A percentile compares a stretch with the other conserved stretches of the same genome.
phyloP scores from a whole-genome alignment of 2,113 vertebrate genomes.

The Gracilinanus agilis region DNA sequence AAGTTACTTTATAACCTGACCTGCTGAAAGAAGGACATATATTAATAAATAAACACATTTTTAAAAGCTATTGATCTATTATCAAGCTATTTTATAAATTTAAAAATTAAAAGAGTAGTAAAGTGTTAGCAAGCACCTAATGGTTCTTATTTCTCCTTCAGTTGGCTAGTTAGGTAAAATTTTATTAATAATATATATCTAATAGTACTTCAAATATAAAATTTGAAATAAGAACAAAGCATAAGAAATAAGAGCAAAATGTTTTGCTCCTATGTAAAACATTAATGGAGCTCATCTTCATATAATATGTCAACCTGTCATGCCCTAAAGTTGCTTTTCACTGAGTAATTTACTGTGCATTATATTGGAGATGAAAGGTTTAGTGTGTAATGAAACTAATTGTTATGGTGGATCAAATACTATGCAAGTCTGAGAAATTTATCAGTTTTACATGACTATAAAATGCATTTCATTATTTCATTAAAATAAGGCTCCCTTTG shows the following conservation, averaged over 20 bases:
- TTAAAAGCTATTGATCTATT: background rate
- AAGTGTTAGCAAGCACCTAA: background rate
- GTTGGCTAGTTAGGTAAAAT: background rate
- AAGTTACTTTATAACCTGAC: background rate
- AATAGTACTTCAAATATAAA: background rate
- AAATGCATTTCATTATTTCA: slow-evolving; percentile 65
- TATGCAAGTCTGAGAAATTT: slow-evolving; percentile 46
- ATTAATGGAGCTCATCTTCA: slow-evolving; percentile 25
- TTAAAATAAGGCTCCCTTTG: slow-evolving; percentile 54
- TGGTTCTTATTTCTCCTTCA: background rate
- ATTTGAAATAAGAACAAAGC: slow-evolving; percentile 12
- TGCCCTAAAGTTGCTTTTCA: slow-evolving; percentile 25
- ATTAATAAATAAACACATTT: background rate
- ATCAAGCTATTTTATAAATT: background rate
- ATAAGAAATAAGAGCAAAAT: slow-evolving; percentile 23
- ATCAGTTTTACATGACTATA: slow-evolving; percentile 58
- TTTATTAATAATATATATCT: slow-evolving; percentile 15
- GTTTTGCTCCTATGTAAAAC: slow-evolving; percentile 9
- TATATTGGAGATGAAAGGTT: slow-evolving; percentile 60
- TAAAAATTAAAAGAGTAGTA: background rate
- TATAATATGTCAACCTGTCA: background rate
- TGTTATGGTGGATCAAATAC: slow-evolving; percentile 51
- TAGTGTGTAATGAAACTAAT: slow-evolving; percentile 58
- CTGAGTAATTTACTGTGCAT: slow-evolving; percentile 50
- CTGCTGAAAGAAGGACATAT: background rate